These are phyloP conservation scores for Agriopis marginaria DNA, from an alignment of 2,888 invertebrate genomes.

Conservation along the genomic window DNA sequence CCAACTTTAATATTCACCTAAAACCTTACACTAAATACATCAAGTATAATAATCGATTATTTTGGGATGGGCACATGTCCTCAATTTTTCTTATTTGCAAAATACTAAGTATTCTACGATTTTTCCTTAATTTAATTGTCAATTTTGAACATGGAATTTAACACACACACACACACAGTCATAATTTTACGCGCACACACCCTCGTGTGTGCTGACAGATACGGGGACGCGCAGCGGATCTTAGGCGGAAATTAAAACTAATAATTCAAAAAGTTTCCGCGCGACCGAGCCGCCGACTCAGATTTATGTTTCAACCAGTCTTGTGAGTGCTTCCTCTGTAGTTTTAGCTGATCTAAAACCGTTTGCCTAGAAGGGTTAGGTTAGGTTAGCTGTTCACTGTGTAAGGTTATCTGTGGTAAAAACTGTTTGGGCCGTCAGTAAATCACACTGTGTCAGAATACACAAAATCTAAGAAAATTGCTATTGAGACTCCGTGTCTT, in stretches of 20 bases:
- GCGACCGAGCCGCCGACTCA: conserved; percentile 81
- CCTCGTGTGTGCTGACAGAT: conserved; percentile 77
- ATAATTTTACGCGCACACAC: conserved; percentile 55
- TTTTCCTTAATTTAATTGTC: not conserved
- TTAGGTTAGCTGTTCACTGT: not conserved
- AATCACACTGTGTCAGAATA: not conserved
- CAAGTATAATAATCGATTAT: no score
- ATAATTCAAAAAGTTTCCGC: conserved; percentile 87
- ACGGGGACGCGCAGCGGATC: conserved; percentile 81
- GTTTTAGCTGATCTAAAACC: conserved; percentile 59
- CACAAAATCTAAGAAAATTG: no score
- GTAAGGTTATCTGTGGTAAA: no score
- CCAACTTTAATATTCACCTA: no score
- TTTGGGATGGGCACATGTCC: no score
- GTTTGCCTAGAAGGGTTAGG: conserved; percentile 55
- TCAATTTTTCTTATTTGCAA: no score
- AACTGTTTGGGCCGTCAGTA: no score
- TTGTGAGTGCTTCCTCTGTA: conserved; percentile 76
- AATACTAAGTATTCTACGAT: no score
- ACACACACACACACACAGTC: conserved; percentile 34
- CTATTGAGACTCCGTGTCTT: no score
- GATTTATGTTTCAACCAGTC: conserved; percentile 83
- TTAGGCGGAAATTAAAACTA: conserved; percentile 87
- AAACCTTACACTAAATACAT: no score
- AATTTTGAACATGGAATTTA: conserved; percentile 5